phyloP scores from a whole-genome alignment of 53 echinoderm and acorn worm species.

The Stichopus horrens region DNA sequence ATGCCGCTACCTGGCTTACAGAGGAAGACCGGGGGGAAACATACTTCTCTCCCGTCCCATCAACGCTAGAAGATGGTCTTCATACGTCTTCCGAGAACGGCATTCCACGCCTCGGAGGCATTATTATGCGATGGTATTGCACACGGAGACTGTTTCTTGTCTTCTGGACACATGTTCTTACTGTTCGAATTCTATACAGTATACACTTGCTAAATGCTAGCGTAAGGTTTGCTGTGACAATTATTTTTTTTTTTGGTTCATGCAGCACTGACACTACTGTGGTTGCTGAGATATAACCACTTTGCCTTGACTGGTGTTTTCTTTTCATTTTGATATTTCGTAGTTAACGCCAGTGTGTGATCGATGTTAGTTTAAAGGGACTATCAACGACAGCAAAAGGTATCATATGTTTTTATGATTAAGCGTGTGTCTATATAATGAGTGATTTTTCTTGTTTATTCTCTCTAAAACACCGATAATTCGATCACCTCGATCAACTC shows the following conservation, averaged over 20 bases:
- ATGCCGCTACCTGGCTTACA: conserved; percentile 31
- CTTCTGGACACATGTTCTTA: conserved; percentile 29
- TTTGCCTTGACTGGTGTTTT: no score
- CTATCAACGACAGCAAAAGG: no score
- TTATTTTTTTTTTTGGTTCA: background rate
- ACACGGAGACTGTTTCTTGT: background rate
- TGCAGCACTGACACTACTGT: no score
- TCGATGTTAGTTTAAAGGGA: no score
- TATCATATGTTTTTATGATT: no score
- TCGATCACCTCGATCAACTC: no score
- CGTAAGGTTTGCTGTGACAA: background rate
- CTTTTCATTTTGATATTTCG: no score
- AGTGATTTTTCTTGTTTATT: no score
- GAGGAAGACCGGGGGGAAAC: conserved; percentile 22
- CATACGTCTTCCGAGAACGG: background rate
- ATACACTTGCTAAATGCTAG: conserved; percentile 3
- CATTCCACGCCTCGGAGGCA: conserved; percentile 16
- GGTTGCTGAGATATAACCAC: no score
- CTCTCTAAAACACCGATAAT: no score
- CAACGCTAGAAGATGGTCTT: conserved; percentile 4
- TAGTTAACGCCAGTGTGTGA: no score
- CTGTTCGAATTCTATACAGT: background rate
- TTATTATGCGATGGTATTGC: conserved; percentile 31
- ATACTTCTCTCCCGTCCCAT: conserved; percentile 9
- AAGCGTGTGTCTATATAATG: no score